phyloP scores from a whole-genome alignment of 2,113 vertebrate species.

The Nannobrachium achirus region DNA sequence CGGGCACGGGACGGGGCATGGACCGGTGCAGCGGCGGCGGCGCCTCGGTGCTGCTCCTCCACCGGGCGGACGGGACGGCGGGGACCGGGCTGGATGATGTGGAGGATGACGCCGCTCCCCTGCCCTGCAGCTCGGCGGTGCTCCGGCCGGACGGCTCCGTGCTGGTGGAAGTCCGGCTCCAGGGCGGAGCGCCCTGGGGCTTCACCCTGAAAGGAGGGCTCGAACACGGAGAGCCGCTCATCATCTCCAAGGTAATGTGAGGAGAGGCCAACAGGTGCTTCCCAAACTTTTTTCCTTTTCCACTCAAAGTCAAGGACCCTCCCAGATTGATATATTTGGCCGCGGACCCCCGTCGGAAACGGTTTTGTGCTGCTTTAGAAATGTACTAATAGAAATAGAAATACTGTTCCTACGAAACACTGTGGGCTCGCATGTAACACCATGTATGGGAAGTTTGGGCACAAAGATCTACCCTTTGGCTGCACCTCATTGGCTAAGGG shows the following conservation, averaged over 20 bases:
- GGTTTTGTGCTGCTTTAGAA: too few relatives aligned
- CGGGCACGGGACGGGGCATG: background rate
- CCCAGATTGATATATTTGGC: too few relatives aligned
- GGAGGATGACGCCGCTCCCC: slow-evolving; percentile 16
- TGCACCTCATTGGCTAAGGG: too few relatives aligned
- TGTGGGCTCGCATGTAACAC: too few relatives aligned
- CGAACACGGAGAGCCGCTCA: slow-evolving; percentile 88
- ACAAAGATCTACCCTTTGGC: too few relatives aligned
- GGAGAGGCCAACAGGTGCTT: background rate
- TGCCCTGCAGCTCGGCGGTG: slow-evolving; percentile 40
- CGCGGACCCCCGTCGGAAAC: too few relatives aligned
- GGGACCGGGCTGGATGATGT: slow-evolving; percentile 50
- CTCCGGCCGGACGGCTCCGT: slow-evolving; percentile 75
- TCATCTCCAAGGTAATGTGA: slow-evolving; percentile 93
- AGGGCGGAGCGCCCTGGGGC: slow-evolving; percentile 94
- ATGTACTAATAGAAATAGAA: too few relatives aligned
- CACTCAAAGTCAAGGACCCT: too few relatives aligned
- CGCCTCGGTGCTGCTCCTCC: slow-evolving; percentile 21
- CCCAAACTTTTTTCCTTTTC: too few relatives aligned
- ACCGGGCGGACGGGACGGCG: slow-evolving; percentile 25
- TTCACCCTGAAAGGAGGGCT: slow-evolving; percentile 93
- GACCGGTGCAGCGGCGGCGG: background rate
- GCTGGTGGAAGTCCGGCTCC: slow-evolving; percentile 87
- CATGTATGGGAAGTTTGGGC: too few relatives aligned
- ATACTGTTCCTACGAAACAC: too few relatives aligned